phyloP scores from a whole-genome alignment of 2,797 vertebrate species.

The Caiman crocodilus region DNA sequence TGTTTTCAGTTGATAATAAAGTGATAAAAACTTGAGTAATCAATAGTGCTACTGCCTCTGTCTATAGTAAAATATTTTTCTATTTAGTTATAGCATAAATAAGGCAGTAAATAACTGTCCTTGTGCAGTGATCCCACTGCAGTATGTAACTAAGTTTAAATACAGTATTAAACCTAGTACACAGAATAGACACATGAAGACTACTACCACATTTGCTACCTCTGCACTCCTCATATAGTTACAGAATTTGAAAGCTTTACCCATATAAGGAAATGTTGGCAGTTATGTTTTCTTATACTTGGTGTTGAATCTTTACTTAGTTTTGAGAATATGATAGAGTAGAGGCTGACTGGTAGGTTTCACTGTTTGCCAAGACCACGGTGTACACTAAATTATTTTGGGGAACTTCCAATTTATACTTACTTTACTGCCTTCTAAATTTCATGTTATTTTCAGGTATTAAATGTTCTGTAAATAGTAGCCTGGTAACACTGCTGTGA shows the following conservation, averaged over 20 bases:
- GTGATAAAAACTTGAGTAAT: background rate
- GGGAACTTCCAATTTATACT: constrained; percentile 21
- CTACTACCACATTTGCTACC: background rate
- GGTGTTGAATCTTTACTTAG: background rate
- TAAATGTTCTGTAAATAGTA: constrained; percentile 36
- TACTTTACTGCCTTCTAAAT: constrained; percentile 26
- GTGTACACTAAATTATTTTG: constrained; percentile 47
- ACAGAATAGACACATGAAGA: background rate
- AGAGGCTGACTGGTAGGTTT: constrained; percentile 32
- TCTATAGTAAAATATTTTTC: background rate
- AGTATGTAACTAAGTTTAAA: background rate
- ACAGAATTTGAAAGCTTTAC: constrained; percentile 10
- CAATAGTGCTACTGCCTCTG: background rate
- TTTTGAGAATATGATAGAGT: constrained; percentile 1
- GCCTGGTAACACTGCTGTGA: constrained; percentile 41
- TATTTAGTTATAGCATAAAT: background rate
- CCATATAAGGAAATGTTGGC: constrained; percentile 47
- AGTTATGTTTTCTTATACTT: background rate
- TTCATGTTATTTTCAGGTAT: constrained; percentile 66
- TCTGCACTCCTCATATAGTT: background rate
- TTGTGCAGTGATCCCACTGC: background rate
- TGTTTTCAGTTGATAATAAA: background rate
- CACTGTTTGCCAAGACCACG: constrained; percentile 41
- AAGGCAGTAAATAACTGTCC: background rate
- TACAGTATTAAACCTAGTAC: background rate